Percentiles rank a stretch among this genome's conserved stretches.
These are phyloP conservation scores for Mesorhabditis belari DNA, from an alignment of 2,888 invertebrate species.

Conservation along the genomic window DNA sequence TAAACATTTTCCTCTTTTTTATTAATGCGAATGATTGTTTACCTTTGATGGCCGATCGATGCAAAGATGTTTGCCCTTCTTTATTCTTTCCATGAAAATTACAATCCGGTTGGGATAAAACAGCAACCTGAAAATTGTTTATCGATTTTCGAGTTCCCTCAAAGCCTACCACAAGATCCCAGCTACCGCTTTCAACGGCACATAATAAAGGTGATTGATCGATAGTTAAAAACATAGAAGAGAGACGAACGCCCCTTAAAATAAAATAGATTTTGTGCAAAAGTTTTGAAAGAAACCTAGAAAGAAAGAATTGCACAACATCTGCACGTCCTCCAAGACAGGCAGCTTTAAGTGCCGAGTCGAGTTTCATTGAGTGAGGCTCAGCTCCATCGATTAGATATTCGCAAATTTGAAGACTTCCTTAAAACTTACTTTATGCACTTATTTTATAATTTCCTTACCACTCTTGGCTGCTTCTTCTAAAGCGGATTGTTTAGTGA, in stretches of 20 bases:
- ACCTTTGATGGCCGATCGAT: background rate
- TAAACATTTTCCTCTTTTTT: background rate
- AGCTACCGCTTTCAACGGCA: slow-evolving; percentile 14
- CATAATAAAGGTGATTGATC: slow-evolving; percentile 8
- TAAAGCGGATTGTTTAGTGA: slow-evolving; percentile 59
- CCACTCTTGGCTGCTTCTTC: slow-evolving; percentile 69
- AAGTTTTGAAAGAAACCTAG: slow-evolving; percentile 1
- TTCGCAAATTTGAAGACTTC: slow-evolving; percentile 7
- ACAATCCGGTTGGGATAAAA: background rate
- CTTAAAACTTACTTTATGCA: background rate
- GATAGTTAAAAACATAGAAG: slow-evolving; percentile 9
- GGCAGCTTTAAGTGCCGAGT: slow-evolving; percentile 8
- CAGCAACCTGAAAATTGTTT: background rate
- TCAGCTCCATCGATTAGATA: slow-evolving; percentile 6
- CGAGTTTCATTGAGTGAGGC: slow-evolving; percentile 1
- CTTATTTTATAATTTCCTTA: background rate
- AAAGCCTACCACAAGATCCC: slow-evolving; percentile 9
- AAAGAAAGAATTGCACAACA: slow-evolving; percentile 10
- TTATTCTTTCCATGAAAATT: background rate
- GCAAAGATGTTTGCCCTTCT: background rate
- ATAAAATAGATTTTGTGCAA: background rate
- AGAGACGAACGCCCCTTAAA: slow-evolving; percentile 7
- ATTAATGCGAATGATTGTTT: background rate
- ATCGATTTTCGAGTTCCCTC: background rate
- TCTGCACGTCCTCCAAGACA: slow-evolving; percentile 9